Evolutionary conservation across 2,797 vertebrate genomes (phyloP), one percentile per base, ranked within the genome.

Genomic region (Gallirallus australis): DNA sequence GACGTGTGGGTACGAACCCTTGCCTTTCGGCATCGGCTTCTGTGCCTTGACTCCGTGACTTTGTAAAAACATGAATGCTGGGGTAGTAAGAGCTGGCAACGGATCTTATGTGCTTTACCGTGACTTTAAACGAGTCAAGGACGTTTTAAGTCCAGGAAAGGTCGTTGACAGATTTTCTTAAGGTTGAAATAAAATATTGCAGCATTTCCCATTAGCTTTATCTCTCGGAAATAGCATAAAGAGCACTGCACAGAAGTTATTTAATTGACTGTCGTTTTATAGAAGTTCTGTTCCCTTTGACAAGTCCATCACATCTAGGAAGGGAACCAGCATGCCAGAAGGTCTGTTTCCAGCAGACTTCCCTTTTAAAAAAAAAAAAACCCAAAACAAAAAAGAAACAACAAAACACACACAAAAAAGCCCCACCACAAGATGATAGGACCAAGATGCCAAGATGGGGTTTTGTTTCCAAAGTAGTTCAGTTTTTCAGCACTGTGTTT

Each of bases 1-100:
- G 98, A 98, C 98, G 98, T 28, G 99, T 99, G 96, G 99, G 99
- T 98, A 91, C 19, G 61, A 86, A 84, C 50, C 48, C 73, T 56
- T 37, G 17, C 65, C 54, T 91, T 57, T 50, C 50, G 17, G 71
- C 73, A 17, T 85, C 63, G 82, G 73, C 63, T 63, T 70, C 20
- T 17, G 0, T 25, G 0, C 25, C 28, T 71, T 52, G 76, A 82
- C 89, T 86, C 91, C 35, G 28, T 66, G 37, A 92, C 90, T 94
- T 87, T 39, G 27, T 91, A 89, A 95, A 95, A 78, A 71, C 90
- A 24, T 86, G 76, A 79, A 6, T 63, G 66, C 71, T 25, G 56
- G 37, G 16, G 8, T 59, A 83, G 73, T 92, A 91, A 61, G 90
- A 96, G 64, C 24, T 90, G 94, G 93, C 91, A 95, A 84, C 70